Base-by-base conservation (phyloP, 2,797 vertebrate species). In the Poeciliopsis paucimaculata region DNA sequence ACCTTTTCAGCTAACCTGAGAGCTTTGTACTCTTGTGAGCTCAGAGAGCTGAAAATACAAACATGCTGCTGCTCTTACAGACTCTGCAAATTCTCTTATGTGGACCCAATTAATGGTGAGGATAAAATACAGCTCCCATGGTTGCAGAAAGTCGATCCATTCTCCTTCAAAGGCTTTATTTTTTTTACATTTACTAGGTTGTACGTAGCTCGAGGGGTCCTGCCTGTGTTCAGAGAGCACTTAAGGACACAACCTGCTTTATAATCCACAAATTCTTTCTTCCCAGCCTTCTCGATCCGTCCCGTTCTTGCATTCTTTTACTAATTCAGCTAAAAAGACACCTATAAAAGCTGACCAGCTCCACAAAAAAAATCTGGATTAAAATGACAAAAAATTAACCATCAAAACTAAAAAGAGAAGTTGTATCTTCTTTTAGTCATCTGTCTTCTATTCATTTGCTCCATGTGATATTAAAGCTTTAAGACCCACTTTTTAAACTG, bases 91-190 rank as follows among this genome's bases (percentile, higher is more conserved):
- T 89, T 88, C 86, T 77, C 66, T 87, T 90, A 89, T 87, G 93
- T 95, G 94, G 91, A 92, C 88, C 77, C 84, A 84, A 91, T 95
- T 94, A 94, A 89, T 86, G 91, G 83, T 0, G 74, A 81, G 88
- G 81, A 82, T 87, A 92, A 92, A 92, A 90, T 77, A 66, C 73
- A 77, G 81, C 89, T 92, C 92, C 91, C 76, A 76, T 79, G 84
- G 91, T 85, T 90, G 83, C 80, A 83, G 82, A 79, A 82, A 75
- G 90, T 84, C 89, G 47, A 89, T 77, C 75, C 84, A 84, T 28
- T 88, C 81, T 77, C 85, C 91, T 93, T 93, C 88, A 94, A 93
- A 91, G 82, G 79, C 79, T 41, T 72, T 60, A n/a, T 72, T 70
- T 51, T 72, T 84, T 92, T 87, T 79, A 82, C 84, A 89, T 93